These are phyloP conservation scores for Babylonia areolata DNA, from an alignment of 1,140 invertebrate species.

Conservation along the genomic window DNA sequence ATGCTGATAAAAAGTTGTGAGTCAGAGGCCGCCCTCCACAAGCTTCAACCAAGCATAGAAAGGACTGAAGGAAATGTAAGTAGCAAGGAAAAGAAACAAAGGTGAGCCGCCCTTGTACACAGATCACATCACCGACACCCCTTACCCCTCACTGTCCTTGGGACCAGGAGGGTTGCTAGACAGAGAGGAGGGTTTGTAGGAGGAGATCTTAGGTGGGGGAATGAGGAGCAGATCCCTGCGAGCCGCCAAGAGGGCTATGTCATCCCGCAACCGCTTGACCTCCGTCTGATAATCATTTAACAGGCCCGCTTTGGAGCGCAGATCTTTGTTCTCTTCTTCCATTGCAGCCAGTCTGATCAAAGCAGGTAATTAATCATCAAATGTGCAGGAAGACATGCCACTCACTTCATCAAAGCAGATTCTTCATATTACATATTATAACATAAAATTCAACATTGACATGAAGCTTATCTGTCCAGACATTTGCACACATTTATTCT, in stretches of 20 bases:
- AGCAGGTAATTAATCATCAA: not conserved
- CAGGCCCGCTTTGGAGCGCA: slow-evolving; percentile 65
- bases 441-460: too few relatives aligned
- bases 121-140: not conserved
- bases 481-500: too few relatives aligned
- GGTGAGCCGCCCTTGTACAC: not conserved
- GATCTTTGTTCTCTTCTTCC: slow-evolving; percentile 69
- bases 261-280: slow-evolving; percentile 70
- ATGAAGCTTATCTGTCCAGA: too few relatives aligned
- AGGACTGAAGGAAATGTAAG: not conserved
- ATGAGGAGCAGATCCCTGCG: slow-evolving; percentile 51
- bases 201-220: not conserved
- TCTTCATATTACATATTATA: too few relatives aligned
- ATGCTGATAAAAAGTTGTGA: too few relatives aligned
- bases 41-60: not conserved
- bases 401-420: not conserved
- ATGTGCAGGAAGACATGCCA: not conserved
- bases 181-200: not conserved
- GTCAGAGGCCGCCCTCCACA: not conserved
- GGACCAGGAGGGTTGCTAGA: slow-evolving; percentile 14
- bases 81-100: not conserved
- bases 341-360: slow-evolving; percentile 63
- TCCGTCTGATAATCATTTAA: slow-evolving; percentile 72
- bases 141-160: slow-evolving; percentile 35
- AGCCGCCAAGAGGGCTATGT: slow-evolving; percentile 66